Evolutionary conservation across 2,113 vertebrate species (phyloP), one percentile per base, ranked within the genome.

Genomic region (Ellobius talpinus): DNA sequence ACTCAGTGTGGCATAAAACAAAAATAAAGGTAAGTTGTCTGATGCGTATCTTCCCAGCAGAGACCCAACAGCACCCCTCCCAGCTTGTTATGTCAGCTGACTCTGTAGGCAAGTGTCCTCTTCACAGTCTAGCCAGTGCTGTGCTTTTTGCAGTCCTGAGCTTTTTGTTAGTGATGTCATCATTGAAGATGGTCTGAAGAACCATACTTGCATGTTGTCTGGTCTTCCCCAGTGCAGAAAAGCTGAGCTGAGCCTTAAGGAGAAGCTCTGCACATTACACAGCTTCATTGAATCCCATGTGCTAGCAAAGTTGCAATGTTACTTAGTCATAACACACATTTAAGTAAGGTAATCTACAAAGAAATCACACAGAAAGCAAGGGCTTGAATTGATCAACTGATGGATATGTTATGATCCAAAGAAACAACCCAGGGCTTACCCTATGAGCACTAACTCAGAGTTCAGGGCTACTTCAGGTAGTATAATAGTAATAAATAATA

Each of bases 341-440:
- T 81, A 93, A 77, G 39, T 90, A 74, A 68, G 55, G 23, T 50
- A 7, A n/a, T 91, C 89, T 81, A 39, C 78, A 78, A 47, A 61
- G 63, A 96, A 96, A 90, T 82, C n/a, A 58, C 21, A 90, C 33
- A n/a, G 73, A 90, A 96, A 95, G 36, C 9, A 86, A 39, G 12
- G 12, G 19, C 74, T 39, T 70, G 13, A 73, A 50, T 39, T 23
- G 19, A 77, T 52, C 63, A 63, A 12, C 17, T 82, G 10, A 82
- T 61, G 42, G 66, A 86, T 85, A 77, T 47, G 72, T 50, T 39
- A 4, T 42, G 84, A 91, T 36, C 52, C 74, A 63, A 94, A 70
- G 89, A 82, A 74, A 33, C 66, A 78, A 78, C 84, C 47, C 26
- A 65, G 16, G 24, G 26, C 24, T 66, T 92, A 58, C 12, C 68